Percentiles rank a stretch among this genome's conserved stretches.
Evolutionary conservation across 2,797 vertebrate genomes (phyloP).

Genomic region (Allobates femoralis): DNA sequence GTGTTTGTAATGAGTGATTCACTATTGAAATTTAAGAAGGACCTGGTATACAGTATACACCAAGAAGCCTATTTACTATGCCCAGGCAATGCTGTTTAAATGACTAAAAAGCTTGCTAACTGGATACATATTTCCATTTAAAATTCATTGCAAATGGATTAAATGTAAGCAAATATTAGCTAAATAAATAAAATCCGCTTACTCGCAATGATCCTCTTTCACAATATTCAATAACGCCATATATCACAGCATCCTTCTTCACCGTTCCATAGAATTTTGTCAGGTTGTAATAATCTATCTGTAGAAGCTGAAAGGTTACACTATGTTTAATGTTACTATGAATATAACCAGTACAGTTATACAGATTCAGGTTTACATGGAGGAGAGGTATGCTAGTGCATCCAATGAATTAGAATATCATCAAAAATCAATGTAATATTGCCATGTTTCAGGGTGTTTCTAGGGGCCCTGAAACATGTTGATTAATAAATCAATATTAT

Average conservation of each 20-base stretch:
- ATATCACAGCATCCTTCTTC: conserved; percentile 87
- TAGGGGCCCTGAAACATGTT: too few relatives aligned
- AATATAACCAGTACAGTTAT: not conserved
- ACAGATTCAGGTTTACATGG: conserved; percentile 5
- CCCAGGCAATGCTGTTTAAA: too few relatives aligned
- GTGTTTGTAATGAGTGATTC: too few relatives aligned
- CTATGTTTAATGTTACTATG: not conserved
- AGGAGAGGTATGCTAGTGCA: too few relatives aligned
- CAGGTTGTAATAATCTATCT: conserved; percentile 95
- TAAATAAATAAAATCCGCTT: conserved; percentile 65
- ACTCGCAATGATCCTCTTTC: conserved; percentile 95
- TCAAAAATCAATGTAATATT: too few relatives aligned
- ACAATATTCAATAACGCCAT: conserved; percentile 91
- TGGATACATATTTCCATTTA: not conserved
- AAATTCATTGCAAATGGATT: not conserved
- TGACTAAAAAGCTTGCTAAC: not conserved
- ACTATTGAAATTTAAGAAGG: too few relatives aligned
- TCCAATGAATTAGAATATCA: too few relatives aligned
- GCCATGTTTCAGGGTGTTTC: too few relatives aligned
- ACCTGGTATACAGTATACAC: too few relatives aligned
- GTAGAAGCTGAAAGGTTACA: conserved; percentile 81
- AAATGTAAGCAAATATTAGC: not conserved
- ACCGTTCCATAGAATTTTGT: conserved; percentile 98
- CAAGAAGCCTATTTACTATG: too few relatives aligned
- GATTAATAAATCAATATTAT: too few relatives aligned